Base-by-base conservation (phyloP, 1,140 invertebrate species). In the Euura lappo region DNA sequence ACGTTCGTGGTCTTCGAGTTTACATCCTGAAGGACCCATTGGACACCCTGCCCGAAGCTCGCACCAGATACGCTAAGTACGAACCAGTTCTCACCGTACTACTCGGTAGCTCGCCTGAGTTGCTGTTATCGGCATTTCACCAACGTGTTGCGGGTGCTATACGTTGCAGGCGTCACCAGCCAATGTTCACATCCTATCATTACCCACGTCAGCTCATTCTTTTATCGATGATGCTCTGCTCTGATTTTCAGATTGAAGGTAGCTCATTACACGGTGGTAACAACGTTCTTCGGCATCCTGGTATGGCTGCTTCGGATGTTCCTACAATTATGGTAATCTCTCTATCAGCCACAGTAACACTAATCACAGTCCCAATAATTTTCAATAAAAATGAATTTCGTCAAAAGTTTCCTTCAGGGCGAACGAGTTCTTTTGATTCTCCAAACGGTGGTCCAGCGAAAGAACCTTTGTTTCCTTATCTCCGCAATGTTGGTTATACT, bases 21-120 rank as follows among this genome's bases (percentile, higher is more conserved):
- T 90, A 84, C 70, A 6, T 91, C 2, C 3, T 89, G 0, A 88
- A 90, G 43, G 91, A 91, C 78, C 81, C 88, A 4, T 13, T 85
- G 5, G 75, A 79, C 0, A 86, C 82, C 7, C 0, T 90, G 8
- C 76, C 85, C 0, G 43, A 67, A 5, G 86, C 77, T 5, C 4
- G 45, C n/a, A 75, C 0, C 0, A 82, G 64, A 77, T 78, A 76
- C 43, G 46, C 0, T 0, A 80, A 51, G 86, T 87, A 74, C 75
- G 78, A 80, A 46, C 44, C 51, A 6, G 10, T 71, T 8, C 13
- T 60, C 13, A 28, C 28, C 28, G 28, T 28, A 28, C 28, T 28
- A 28, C 28, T 28, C 28, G 28, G 28, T 60, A 11, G 51, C 6
- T 11, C 51, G 51, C 51, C 51, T 60, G 51, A 60, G 51, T 6